A percentile compares a stretch with the other conserved stretches of the same genome.
Conservation (phyloP, 2,797 vertebrate genomes). For the Melanotaenia trifasciata region DNA sequence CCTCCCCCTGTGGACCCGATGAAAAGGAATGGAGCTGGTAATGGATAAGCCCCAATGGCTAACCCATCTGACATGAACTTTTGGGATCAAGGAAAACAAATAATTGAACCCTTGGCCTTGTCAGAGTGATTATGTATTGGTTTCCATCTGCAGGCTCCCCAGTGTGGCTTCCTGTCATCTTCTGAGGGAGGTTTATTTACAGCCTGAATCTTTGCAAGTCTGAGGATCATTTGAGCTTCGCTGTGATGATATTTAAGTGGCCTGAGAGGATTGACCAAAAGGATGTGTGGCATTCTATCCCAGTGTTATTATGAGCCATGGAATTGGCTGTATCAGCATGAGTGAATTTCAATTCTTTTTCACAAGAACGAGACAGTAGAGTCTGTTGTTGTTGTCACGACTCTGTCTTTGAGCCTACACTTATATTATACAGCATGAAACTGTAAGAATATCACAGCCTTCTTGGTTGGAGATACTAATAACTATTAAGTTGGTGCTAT, state of each 20-base stretch:
- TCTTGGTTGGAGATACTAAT: no score
- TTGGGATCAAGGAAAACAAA: slow-evolving; percentile 85
- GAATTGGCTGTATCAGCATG: not conserved
- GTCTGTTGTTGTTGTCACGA: no score
- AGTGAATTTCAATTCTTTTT: not conserved
- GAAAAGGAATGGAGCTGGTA: slow-evolving; percentile 79
- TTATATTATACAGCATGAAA: no score
- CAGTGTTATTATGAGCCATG: not conserved
- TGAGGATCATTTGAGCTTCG: slow-evolving; percentile 56
- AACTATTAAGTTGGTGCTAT: no score
- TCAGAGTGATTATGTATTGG: slow-evolving; percentile 79
- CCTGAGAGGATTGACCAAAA: slow-evolving; percentile 34
- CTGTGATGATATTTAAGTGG: slow-evolving; percentile 55
- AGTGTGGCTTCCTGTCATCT: slow-evolving; percentile 70
- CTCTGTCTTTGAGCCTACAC: no score
- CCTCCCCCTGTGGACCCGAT: slow-evolving; percentile 50
- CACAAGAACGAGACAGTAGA: not conserved
- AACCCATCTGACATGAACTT: slow-evolving; percentile 85
- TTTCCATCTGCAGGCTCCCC: slow-evolving; percentile 61
- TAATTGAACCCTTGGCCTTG: slow-evolving; percentile 85
- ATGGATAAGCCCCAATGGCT: slow-evolving; percentile 83
- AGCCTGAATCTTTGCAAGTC: slow-evolving; percentile 45
- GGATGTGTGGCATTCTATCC: slow-evolving; percentile 20
- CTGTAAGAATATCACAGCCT: no score
- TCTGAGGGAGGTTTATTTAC: slow-evolving; percentile 70